Evolutionary conservation across 2,888 invertebrate genomes (phyloP), one percentile per base, ranked within the genome.

Genomic region (Dioctria rufipes): DNA sequence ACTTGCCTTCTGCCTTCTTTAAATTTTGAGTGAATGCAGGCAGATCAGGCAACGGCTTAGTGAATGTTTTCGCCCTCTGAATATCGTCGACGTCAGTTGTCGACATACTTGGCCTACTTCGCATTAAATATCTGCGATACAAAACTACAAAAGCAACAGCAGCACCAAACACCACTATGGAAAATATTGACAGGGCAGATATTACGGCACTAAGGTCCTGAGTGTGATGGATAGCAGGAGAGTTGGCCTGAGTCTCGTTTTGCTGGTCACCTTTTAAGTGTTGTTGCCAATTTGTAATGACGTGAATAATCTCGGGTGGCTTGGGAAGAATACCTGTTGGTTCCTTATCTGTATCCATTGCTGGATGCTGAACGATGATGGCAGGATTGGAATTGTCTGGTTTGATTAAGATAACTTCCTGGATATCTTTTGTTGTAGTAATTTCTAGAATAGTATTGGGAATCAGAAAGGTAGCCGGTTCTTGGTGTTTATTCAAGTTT

Each of bases 291-390:
- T 83, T 84, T n/a, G 88, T 88, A 39, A 88, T 88, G 4, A 89
- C 87, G 58, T 89, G 88, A 46, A 89, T 89, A 0, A 89, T 87
- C n/a, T 89, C 89, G 0, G 89, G 86, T 0, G 86, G 81, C 11
- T 86, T 86, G 0, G 84, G 83, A 2, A 83, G 84, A 0, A 84
- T 85, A 4, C 6, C 11, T 3, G 84, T 80, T 6, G 86, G 85
- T 4, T 87, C 80, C 80, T 87, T 85, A 78, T 86, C 86, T n/a
- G 87, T 82, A 39, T 87, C 78, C 9, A 81, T 84, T 9, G 58
- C 82, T 84, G 60, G 86, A 85, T 9, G 86, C 49, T 63, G 63
- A 51, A 73, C 60, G 40, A 73, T 63, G n/a, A 65, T 71, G 86
- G 87, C 5, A 85, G 85, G 60, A 60, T 60, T 60, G 13, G 49